Percentiles rank a stretch among this genome's conserved stretches.
Conservation (phyloP, 2,113 vertebrate species). For the Malaclemys terrapin region DNA sequence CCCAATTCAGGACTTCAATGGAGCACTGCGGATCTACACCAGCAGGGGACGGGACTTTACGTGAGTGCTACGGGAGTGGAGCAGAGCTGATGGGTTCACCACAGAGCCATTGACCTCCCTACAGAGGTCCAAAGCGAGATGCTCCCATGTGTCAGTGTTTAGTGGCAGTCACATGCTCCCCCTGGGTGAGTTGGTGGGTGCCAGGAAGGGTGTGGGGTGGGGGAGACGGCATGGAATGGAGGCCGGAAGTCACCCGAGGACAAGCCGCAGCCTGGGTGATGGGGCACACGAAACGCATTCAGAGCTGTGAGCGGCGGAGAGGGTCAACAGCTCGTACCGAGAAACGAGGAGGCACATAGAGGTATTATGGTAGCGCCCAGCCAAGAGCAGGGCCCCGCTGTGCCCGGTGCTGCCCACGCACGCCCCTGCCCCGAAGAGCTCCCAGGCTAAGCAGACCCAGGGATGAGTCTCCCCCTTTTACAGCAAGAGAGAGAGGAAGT, state of each 20-base stretch:
- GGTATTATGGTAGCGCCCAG: background rate
- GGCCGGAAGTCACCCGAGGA: background rate
- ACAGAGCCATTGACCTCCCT: background rate
- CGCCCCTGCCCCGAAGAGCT: background rate
- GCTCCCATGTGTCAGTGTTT: background rate
- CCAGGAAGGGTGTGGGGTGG: background rate
- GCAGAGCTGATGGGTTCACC: background rate
- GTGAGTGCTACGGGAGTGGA: background rate
- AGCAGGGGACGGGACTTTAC: background rate
- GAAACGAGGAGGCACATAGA: background rate
- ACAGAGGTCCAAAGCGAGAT: background rate
- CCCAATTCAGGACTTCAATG: background rate
- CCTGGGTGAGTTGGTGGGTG: background rate
- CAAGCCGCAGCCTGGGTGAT: background rate
- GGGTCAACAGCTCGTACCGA: background rate
- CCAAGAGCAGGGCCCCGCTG: background rate
- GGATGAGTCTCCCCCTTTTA: background rate
- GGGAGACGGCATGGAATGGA: background rate
- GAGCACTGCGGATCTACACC: background rate
- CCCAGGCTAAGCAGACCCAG: background rate
- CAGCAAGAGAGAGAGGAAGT: background rate
- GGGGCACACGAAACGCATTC: too few relatives aligned
- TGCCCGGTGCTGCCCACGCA: background rate
- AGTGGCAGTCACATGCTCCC: background rate
- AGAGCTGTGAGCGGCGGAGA: too few relatives aligned